A percentile compares a stretch with the other conserved stretches of the same genome.
phyloP scores from a whole-genome alignment of 2,888 invertebrate genomes.

The Philonicus albiceps region DNA sequence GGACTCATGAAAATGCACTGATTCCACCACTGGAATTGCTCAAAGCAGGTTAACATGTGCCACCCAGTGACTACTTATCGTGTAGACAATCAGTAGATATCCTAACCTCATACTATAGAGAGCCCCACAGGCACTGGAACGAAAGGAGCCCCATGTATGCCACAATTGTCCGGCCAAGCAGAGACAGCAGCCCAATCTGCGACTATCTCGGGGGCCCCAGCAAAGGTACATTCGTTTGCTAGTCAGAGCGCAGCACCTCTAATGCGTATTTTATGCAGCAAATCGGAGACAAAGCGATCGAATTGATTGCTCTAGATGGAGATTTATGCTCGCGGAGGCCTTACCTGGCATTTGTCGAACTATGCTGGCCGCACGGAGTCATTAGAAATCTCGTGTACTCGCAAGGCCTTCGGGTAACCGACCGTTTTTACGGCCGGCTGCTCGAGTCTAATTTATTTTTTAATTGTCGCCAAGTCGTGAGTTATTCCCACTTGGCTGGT shows the following conservation, averaged over 20 bases:
- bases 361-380: not conserved
- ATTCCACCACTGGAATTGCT: not conserved
- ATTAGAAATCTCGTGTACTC: conserved; percentile 18
- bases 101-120: not conserved
- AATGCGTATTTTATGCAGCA: conserved; percentile 35
- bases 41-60: not conserved
- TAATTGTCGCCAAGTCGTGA: conserved; percentile 34
- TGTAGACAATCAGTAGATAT: conserved; percentile 2
- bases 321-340: conserved; percentile 34
- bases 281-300: conserved; percentile 40
- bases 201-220: not conserved
- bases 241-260: conserved; percentile 17
- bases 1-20: not conserved
- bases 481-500: conserved; percentile 3
- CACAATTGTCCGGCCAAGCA: not conserved
- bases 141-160: not conserved
- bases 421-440: not conserved
- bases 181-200: not conserved
- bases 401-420: not conserved
- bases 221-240: not conserved
- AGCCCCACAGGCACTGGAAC: not conserved
- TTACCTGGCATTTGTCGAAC: not conserved
- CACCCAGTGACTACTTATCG: conserved; percentile 27
- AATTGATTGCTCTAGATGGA: conserved; percentile 35
- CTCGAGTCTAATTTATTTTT: conserved; percentile 28